Evolutionary conservation across 2,797 vertebrate genomes (phyloP).

Genomic region (Hemibagrus guttatus): DNA sequence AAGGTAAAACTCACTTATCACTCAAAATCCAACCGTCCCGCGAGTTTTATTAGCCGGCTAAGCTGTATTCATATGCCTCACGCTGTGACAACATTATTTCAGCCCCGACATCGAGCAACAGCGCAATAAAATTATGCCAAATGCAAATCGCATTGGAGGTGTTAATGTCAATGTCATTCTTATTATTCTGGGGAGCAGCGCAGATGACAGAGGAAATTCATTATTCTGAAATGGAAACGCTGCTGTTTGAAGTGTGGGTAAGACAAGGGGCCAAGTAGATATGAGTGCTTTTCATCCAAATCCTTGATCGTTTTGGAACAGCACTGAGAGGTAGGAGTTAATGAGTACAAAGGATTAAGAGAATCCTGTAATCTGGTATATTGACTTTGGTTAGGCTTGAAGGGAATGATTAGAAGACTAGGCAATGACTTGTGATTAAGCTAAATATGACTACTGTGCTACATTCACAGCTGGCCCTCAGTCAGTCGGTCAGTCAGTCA

Average conservation of each 20-base stretch:
- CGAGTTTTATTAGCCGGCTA: slow-evolving; percentile 33
- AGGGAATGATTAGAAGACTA: not conserved
- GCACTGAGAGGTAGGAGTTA: not conserved
- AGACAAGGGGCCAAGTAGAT: not conserved
- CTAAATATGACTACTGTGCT: not conserved
- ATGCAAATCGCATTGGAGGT: slow-evolving; percentile 60
- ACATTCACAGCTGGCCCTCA: not conserved
- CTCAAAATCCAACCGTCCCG: not conserved
- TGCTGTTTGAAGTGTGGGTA: not conserved
- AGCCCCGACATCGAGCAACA: slow-evolving; percentile 31
- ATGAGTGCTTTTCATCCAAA: not conserved
- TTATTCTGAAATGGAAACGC: slow-evolving; percentile 58
- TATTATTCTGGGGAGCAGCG: slow-evolving; percentile 60
- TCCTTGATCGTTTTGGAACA: not conserved
- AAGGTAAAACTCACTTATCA: not conserved
- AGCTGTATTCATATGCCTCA: not conserved
- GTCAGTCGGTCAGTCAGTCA: too few species aligned
- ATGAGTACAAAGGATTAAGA: not conserved
- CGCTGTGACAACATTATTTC: slow-evolving; percentile 56
- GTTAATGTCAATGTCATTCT: slow-evolving; percentile 59
- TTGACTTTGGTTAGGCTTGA: not conserved
- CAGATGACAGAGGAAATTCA: slow-evolving; percentile 66
- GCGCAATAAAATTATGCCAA: slow-evolving; percentile 46
- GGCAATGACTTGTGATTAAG: not conserved
- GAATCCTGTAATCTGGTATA: not conserved